These are phyloP conservation scores for Austrolebias charrua DNA, from an alignment of 2,797 vertebrate genomes.

Conservation along the genomic window DNA sequence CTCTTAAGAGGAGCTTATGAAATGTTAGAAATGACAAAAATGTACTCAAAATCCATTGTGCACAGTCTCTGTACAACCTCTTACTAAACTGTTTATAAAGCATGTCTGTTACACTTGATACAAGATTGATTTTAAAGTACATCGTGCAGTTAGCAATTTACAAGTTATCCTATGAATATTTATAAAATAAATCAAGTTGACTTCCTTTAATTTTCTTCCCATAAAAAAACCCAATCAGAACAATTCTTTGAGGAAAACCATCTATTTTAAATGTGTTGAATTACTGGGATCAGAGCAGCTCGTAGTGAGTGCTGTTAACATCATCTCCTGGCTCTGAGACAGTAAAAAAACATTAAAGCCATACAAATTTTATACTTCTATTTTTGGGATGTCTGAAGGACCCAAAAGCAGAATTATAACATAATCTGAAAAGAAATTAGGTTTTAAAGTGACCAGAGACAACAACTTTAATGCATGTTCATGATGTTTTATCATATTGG, in stretches of 20 bases:
- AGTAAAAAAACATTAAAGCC: conserved; percentile 22
- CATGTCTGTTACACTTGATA: neutral
- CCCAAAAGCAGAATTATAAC: neutral
- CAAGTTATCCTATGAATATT: neutral
- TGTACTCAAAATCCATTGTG: neutral
- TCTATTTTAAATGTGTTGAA: conserved; percentile 19
- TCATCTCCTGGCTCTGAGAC: conserved; percentile 22
- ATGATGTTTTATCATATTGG: neutral
- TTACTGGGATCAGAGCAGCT: conserved; percentile 14
- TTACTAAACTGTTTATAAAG: no score
- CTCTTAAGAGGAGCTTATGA: neutral
- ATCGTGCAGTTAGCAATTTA: neutral
- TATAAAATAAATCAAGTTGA: neutral
- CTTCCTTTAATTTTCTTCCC: neutral
- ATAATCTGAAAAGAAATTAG: conserved; percentile 8
- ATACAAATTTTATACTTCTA: conserved; percentile 15
- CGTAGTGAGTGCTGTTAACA: conserved; percentile 1
- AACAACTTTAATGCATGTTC: neutral
- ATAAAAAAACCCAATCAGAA: neutral
- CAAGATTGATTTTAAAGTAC: neutral
- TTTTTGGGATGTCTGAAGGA: conserved; percentile 7
- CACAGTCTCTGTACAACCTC: no score
- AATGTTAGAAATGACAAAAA: neutral
- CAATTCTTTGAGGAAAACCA: conserved; percentile 8
- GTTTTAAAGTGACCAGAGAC: neutral